Conservation (phyloP, 2,113 vertebrate genomes). For the Rattus rattus region DNA sequence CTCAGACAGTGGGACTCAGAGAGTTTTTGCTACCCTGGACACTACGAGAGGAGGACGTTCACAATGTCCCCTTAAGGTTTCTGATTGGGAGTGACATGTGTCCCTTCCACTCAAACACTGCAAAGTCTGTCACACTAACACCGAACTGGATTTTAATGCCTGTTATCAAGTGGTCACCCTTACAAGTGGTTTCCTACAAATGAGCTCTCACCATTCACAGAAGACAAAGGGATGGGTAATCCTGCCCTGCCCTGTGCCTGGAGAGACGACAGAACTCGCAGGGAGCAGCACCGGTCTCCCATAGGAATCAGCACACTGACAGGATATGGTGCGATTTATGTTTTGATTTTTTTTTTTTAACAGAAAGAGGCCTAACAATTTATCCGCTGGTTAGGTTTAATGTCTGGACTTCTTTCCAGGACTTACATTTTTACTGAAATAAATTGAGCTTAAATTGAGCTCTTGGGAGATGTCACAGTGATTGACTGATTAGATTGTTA, state of each 20-base stretch:
- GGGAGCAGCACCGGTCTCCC: no score
- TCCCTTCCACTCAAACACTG: neutral
- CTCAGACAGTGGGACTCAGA: no score
- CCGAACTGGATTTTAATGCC: neutral
- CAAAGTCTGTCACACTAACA: neutral
- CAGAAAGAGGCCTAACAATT: neutral
- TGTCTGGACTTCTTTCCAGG: conserved; percentile 47
- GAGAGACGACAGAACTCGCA: neutral
- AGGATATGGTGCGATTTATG: neutral
- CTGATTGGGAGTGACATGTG: neutral
- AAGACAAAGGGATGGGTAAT: neutral
- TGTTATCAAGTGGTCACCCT: neutral
- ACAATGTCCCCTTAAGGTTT: neutral
- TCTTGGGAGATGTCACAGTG: conserved; percentile 31
- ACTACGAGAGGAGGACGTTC: accelerated
- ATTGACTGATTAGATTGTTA: conserved; percentile 53
- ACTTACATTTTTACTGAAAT: conserved; percentile 50
- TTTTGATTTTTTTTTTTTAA: conserved; percentile 39
- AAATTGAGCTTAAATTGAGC: conserved; percentile 50
- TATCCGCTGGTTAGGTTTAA: conserved; percentile 44
- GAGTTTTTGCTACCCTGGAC: neutral
- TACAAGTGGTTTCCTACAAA: neutral
- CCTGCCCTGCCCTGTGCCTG: neutral
- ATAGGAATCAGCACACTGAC: neutral
- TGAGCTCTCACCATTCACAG: neutral